Evolutionary conservation across 2,797 vertebrate species (phyloP).

Genomic region (Alosa sapidissima): DNA sequence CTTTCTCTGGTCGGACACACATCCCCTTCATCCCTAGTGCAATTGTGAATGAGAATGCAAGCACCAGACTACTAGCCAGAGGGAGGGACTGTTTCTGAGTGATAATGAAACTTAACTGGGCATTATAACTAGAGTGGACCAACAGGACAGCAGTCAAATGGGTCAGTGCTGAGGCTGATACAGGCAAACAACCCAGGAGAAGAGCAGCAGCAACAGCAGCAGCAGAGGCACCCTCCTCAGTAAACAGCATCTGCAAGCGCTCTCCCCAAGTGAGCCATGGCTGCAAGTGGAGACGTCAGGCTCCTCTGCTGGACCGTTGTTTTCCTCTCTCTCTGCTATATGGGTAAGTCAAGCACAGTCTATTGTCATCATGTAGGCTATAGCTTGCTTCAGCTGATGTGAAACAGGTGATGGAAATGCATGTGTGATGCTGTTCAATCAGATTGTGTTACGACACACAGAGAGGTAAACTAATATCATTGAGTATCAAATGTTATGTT

Average conservation of each 20-base stretch:
- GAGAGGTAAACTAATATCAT: neutral
- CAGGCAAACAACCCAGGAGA: neutral
- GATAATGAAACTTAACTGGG: slow-evolving; percentile 36
- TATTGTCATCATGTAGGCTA: neutral
- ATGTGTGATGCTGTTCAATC: neutral
- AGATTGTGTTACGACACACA: neutral
- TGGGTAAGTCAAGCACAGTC: neutral
- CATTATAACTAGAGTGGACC: slow-evolving; percentile 32
- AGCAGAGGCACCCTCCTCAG: neutral
- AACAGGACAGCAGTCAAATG: neutral
- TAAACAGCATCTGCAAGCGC: neutral
- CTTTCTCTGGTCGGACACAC: too few species aligned
- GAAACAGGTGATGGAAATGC: neutral
- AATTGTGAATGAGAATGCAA: neutral
- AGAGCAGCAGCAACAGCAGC: neutral
- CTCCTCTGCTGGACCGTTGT: neutral
- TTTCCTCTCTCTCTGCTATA: neutral
- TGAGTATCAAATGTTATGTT: neutral
- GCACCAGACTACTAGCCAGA: neutral
- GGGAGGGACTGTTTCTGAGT: neutral
- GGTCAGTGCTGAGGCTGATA: neutral
- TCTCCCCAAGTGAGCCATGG: slow-evolving; percentile 28
- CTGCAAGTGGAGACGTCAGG: neutral
- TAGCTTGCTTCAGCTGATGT: neutral
- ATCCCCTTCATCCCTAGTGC: too few species aligned